A percentile compares a stretch with the other conserved stretches of the same genome.
phyloP scores from a whole-genome alignment of 2,113 vertebrate species.

The Lagenorhynchus albirostris region DNA sequence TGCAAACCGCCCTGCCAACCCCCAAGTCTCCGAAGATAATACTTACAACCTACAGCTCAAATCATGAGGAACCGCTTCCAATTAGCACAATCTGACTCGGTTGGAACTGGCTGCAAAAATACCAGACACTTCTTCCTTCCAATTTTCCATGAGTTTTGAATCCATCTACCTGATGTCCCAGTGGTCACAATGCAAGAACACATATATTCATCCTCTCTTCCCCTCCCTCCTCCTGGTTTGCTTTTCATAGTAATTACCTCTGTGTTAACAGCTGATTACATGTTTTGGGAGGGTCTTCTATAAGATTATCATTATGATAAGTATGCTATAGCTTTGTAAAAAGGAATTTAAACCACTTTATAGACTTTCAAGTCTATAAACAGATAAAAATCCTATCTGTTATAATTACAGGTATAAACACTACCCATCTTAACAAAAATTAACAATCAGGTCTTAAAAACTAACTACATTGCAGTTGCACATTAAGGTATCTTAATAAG shows the following conservation, averaged over 20 bases:
- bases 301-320: not conserved
- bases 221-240: not conserved
- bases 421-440: not conserved
- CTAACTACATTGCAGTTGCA: not conserved
- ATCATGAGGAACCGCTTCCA: not conserved
- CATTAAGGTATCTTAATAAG: not conserved
- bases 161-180: not conserved
- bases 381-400: not conserved
- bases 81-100: not conserved
- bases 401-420: not conserved
- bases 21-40: not conserved
- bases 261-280: not conserved
- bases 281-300: not conserved
- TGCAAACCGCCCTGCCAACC: not conserved
- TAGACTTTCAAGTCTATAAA: not conserved
- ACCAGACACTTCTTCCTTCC: not conserved
- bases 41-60: not conserved
- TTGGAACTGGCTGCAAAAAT: not conserved
- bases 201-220: not conserved
- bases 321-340: not conserved
- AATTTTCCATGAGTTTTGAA: not conserved
- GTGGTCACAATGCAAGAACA: not conserved
- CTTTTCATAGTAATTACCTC: not conserved
- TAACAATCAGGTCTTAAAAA: not conserved
- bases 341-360: not conserved